Evolutionary conservation across 2,113 vertebrate genomes (phyloP), one percentile per base, ranked within the genome.

Genomic region (Lampris incognitus): DNA sequence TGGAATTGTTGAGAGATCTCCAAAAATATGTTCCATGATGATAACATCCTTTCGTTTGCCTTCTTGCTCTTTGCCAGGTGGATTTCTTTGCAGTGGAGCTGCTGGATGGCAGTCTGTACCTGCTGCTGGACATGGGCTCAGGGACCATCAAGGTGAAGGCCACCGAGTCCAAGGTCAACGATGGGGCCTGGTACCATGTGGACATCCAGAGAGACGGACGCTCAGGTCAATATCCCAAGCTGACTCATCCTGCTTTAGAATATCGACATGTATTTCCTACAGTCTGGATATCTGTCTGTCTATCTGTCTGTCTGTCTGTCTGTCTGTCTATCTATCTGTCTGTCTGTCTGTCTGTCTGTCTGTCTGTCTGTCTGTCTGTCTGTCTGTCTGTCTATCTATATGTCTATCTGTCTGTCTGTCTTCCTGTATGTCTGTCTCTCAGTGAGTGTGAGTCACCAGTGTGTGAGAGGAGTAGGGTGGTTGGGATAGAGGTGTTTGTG

Each of bases 61-160:
- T 1, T 64, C 70, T 49, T 72, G 6, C 7, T 50, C 41, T 65
- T 72, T 52, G 72, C 3, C 68, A 93, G 92, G 98, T 99, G 80
- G 98, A 99, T 87, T 99, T 99, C 84, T 99, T 99, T 93, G 98
- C 98, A 0, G 98, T 99, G 57, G 98, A 99, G 71, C 95, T 99
- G 44, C 91, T 99, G 9, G 98, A 99, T 48, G 98, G 98, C 49
- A 97, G 97, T 82, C 93, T 99, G 56, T 99, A 97, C 75, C 92
- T 99, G 67, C 93, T 99, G 78, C 91, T 99, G 82, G 98, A 99
- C 80, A 99, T 99, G 98, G 98, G 98, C 64, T 99, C 98, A 2
- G 98, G 98, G 50, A 98, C 98, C 40, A 99, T 99, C 86, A 99
- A 99, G 91, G 97, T 99, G 73, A 99, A 99, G 79, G 97, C 98